Evolutionary conservation across 2,797 vertebrate genomes (phyloP).

Genomic region (Chromobotia macracanthus): DNA sequence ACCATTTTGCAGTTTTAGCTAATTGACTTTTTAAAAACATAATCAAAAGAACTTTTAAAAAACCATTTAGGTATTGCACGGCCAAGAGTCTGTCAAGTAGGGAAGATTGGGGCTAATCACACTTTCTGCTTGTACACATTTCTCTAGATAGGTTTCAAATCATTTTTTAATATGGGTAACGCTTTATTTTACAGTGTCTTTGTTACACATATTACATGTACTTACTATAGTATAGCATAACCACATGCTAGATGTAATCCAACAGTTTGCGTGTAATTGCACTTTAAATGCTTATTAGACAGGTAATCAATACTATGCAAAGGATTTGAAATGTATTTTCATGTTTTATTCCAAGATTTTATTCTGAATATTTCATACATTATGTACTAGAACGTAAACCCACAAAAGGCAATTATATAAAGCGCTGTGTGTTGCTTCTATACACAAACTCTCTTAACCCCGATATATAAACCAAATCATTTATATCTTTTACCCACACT

Average conservation of each 20-base stretch:
- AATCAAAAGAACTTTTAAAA: background rate
- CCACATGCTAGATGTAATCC: background rate
- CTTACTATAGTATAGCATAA: too few species aligned
- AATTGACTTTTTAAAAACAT: background rate
- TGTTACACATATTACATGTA: too few species aligned
- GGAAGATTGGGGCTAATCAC: too few species aligned
- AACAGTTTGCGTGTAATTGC: background rate
- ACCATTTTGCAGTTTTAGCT: background rate
- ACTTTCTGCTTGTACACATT: background rate
- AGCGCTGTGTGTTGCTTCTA: background rate
- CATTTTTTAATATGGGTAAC: background rate
- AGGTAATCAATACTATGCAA: background rate
- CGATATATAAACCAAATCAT: slow-evolving; percentile 5
- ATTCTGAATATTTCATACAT: background rate
- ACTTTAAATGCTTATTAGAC: too few species aligned
- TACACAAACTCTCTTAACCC: background rate
- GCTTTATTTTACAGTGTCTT: too few species aligned
- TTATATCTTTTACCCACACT: background rate
- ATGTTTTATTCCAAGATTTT: background rate
- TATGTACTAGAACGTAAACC: background rate
- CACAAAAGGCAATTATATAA: background rate
- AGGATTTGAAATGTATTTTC: background rate
- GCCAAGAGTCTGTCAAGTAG: background rate
- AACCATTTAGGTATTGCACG: background rate
- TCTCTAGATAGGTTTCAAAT: background rate